Percentiles rank a stretch among this genome's conserved stretches.
These are phyloP conservation scores for Achroia grisella DNA, from an alignment of 1,140 invertebrate species.

Conservation along the genomic window DNA sequence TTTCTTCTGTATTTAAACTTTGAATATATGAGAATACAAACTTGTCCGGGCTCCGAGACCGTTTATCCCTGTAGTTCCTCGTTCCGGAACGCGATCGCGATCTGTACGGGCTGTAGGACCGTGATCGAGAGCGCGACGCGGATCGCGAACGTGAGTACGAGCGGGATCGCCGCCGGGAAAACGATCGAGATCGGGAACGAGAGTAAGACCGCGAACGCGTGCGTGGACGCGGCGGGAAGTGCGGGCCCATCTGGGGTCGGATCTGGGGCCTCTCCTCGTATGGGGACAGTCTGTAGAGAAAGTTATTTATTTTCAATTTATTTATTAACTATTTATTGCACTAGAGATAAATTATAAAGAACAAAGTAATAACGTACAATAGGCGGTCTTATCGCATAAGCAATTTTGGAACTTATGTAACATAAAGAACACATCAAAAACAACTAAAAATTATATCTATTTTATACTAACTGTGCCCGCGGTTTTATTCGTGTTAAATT, in stretches of 20 bases:
- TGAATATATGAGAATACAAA: constrained; percentile 28
- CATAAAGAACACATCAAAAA: too few species aligned
- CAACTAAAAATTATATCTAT: too few species aligned
- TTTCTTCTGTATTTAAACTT: background rate
- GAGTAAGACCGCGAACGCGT: constrained; percentile 12
- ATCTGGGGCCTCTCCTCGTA: background rate
- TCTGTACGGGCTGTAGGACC: constrained; percentile 9
- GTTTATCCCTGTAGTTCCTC: constrained; percentile 28
- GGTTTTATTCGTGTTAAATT: too few species aligned
- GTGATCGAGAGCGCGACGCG: constrained; percentile 38
- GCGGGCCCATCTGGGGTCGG: constrained; percentile 8
- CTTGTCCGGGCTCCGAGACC: constrained; percentile 46
- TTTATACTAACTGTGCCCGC: too few species aligned
- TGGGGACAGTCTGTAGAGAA: constrained; percentile 13
- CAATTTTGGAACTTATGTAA: too few species aligned
- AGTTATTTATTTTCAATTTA: background rate
- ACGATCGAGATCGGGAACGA: constrained; percentile 14
- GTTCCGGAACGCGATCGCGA: constrained; percentile 27
- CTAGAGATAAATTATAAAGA: too few species aligned
- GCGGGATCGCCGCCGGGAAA: constrained; percentile 46
- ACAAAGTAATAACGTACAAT: too few species aligned
- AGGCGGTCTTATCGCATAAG: too few species aligned
- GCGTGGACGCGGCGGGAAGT: background rate
- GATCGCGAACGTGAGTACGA: constrained; percentile 55
- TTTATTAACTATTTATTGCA: too few species aligned